Base-by-base conservation (phyloP, 1,140 invertebrate genomes). In the Catajapyx aquilonaris region DNA sequence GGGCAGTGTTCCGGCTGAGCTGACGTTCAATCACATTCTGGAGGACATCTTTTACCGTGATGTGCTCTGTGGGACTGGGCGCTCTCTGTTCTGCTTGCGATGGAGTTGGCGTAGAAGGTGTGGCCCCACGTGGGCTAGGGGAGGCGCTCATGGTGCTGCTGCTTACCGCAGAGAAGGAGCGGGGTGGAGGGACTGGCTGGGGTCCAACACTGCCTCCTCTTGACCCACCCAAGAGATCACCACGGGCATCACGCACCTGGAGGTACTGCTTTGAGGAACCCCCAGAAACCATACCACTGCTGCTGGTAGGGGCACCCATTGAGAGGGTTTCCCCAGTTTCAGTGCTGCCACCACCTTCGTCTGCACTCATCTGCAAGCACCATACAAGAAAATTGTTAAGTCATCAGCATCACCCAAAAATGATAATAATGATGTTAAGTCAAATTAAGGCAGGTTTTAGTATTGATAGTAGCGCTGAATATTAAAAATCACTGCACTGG, bases 41-140 rank as follows among this genome's bases (percentile, higher is more conserved):
- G 57, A 81, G 70, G 15, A 81, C 61, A 54, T 81, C 77, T 41
- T 73, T 69, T 4, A 81, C 74, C 3, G 74, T 76, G 3, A 76
- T n/a, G 52, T 2, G 64, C 34, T 41, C 49, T 39, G 37, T 46
- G 45, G 10, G 40, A 13, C 5, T 37, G 35, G n/a, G n/a, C n/a
- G n/a, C n/a, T n/a, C n/a, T n/a, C n/a, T n/a, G n/a, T n/a, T n/a
- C n/a, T 3, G 15, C 7, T 20, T 32, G 35, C 13, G 21, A 17
- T 9, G 10, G 22, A 36, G 39, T 4, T 30, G 34, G n/a, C 17
- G 17, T 11, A 21, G 37, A 10, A 36, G 34, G 10, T 34, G 28
- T 18, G 31, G 34, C 25, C 37, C 34, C 16, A 31, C 28, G 28
- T 28, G 42, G 36, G 7, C 21, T 39, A n/a, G 40, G 43, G 9